Base-by-base conservation (phyloP, 1,140 invertebrate species). In the Conopomorpha cramerella region DNA sequence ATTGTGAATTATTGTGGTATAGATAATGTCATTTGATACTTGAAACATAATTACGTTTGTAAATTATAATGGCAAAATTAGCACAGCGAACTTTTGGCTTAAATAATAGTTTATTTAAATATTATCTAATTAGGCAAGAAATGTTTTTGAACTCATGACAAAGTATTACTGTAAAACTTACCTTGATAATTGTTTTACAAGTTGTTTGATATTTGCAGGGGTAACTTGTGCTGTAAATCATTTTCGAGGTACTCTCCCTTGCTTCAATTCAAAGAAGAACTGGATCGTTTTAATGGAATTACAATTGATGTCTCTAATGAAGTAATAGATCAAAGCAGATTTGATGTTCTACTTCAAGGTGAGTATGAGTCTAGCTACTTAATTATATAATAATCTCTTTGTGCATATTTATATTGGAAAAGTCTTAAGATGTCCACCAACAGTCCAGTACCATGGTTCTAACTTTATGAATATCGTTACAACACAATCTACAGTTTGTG, bases 221-320 rank as follows among this genome's bases (percentile, higher is more conserved):
- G 4, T 23, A 4, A 23, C 4, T 23, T 23, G 19, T 6, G 4
- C 10, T 23, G 4, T 6, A 10, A 23, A 8, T 13, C 30, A 36
- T 14, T 42, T 32, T 29, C 32, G 41, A 14, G 43, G 17, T 13
- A 30, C 28, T 29, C 35, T 25, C 12, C 12, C 4, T 11, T 34
- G 18, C 15, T 45, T 26, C 35, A 38, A 16, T 85, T 86, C 49
- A 51, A 49, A 25, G 84, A 84, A 0, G 51, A 57, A 28, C 45
- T 43, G 15, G 85, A 86, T 54, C 73, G 76, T 30, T 86, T 81
- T 39, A 81, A 84, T 43, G 86, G 84, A 1, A 51, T 88, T 8
- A 82, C 81, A 17, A 65, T 88, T 1, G 71, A 82, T 44, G 82
- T 84, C 2, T 48, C 48, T 2, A 53, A 68, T 30, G 79, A 86